phyloP scores from a whole-genome alignment of 35 echinoderm and acorn worm genomes.

The Hemicentrotus pulcherrimus region DNA sequence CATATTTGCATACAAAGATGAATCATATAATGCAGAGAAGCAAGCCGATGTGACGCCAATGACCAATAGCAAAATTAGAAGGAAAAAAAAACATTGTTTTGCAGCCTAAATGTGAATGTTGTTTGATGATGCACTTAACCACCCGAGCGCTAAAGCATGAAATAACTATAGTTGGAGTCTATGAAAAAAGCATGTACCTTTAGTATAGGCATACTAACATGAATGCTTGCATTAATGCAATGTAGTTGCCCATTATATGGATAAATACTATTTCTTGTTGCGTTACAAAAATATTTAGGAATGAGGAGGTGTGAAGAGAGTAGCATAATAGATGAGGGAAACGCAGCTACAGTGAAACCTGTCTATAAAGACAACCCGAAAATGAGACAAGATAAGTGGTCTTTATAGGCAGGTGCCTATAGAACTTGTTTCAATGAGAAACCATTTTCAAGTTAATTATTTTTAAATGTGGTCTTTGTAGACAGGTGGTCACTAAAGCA shows the following conservation, averaged over 20 bases:
- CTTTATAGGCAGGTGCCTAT: too few species aligned
- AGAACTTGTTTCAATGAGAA: too few species aligned
- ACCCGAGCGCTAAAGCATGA: not conserved
- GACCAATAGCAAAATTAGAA: not conserved
- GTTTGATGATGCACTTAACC: not conserved
- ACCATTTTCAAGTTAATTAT: too few species aligned
- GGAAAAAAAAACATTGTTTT: not conserved
- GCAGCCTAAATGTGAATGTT: not conserved
- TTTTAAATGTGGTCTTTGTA: too few species aligned
- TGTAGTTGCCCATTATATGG: not conserved
- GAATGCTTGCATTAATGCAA: too few species aligned
- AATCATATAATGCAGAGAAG: not conserved
- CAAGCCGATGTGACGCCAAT: not conserved
- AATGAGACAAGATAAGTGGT: too few species aligned
- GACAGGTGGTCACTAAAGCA: too few species aligned
- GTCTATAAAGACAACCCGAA: too few species aligned
- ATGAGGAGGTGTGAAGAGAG: not conserved
- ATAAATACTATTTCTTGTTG: not conserved
- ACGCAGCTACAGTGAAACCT: too few species aligned
- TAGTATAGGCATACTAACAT: too few species aligned
- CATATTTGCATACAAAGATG: not conserved
- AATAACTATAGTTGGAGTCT: not conserved
- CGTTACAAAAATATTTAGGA: not conserved
- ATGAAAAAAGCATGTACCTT: too few species aligned
- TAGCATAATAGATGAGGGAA: not conserved